Evolutionary conservation across 2,113 vertebrate species (phyloP).

Genomic region (Regulus satrapa): DNA sequence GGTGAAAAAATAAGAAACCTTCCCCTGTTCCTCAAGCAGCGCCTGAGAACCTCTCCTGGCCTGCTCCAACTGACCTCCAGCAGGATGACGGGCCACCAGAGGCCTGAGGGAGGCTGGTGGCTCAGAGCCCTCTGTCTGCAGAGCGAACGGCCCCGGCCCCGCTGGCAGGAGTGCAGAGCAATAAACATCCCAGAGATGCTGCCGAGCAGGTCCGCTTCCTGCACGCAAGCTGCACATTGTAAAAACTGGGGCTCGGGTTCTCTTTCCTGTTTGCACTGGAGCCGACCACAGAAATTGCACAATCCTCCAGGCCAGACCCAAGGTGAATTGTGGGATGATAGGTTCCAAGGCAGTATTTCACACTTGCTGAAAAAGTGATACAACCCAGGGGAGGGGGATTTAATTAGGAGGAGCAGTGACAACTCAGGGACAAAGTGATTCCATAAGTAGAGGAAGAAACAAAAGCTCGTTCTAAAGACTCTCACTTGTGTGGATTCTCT

Average conservation of each 20-base stretch:
- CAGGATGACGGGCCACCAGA: not conserved
- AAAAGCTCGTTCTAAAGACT: conserved; percentile 4
- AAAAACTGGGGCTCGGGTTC: conserved; percentile 19
- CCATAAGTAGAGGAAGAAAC: conserved; percentile 25
- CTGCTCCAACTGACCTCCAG: not conserved
- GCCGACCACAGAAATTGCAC: conserved; percentile 24
- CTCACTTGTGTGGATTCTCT: not conserved
- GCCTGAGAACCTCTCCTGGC: not conserved
- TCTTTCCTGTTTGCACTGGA: conserved; percentile 64
- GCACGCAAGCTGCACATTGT: conserved; percentile 56
- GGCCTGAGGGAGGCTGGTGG: fast-evolving
- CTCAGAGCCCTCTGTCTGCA: not conserved
- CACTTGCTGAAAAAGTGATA: conserved; percentile 51
- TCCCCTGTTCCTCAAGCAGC: not conserved
- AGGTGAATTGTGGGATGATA: not conserved
- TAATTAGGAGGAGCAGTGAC: conserved; percentile 25
- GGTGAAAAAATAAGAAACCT: not conserved
- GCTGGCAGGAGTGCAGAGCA: not conserved
- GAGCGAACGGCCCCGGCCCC: not conserved
- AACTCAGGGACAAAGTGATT: conserved; percentile 12
- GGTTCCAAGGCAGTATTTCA: conserved; percentile 43
- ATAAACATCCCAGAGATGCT: conserved; percentile 20
- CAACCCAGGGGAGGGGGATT: not conserved
- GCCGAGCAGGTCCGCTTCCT: not conserved
- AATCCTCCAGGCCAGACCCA: conserved; percentile 2